A percentile compares a stretch with the other conserved stretches of the same genome.
Conservation (phyloP, 2,113 vertebrate species). For the Uria aalge region DNA sequence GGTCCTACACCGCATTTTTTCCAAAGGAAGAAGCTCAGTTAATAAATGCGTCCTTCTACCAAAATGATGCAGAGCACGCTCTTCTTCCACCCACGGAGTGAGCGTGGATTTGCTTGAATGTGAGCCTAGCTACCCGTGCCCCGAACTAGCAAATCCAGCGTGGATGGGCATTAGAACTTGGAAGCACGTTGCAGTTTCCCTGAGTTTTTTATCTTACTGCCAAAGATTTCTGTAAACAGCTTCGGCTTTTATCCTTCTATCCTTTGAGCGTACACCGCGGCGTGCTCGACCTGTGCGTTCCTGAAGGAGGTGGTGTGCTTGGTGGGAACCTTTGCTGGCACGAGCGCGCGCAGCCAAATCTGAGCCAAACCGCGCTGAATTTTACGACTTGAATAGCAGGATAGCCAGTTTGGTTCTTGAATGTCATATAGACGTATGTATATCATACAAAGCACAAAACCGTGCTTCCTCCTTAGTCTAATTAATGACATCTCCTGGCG, state of each 20-base stretch:
- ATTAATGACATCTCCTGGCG: background rate
- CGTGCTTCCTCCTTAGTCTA: background rate
- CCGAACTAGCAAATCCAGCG: background rate
- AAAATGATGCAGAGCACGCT: background rate
- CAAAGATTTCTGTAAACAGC: background rate
- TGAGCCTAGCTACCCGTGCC: background rate
- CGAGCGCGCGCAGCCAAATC: background rate
- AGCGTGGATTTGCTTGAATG: background rate
- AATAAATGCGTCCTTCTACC: background rate
- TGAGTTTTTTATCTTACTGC: background rate
- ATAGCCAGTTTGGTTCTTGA: no score
- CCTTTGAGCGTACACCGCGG: background rate
- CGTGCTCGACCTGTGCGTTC: background rate
- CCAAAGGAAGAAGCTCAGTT: background rate
- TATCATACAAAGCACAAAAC: background rate
- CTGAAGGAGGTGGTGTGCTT: background rate
- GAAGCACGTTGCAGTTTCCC: background rate
- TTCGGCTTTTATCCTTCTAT: background rate
- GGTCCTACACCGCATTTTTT: background rate
- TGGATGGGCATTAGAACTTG: background rate
- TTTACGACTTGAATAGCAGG: background rate
- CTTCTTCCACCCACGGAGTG: background rate
- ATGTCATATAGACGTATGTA: fast-evolving
- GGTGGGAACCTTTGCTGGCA: background rate
- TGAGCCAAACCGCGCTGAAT: background rate